Base-by-base conservation (phyloP, 2,113 vertebrate species). In the Tauraco erythrolophus region DNA sequence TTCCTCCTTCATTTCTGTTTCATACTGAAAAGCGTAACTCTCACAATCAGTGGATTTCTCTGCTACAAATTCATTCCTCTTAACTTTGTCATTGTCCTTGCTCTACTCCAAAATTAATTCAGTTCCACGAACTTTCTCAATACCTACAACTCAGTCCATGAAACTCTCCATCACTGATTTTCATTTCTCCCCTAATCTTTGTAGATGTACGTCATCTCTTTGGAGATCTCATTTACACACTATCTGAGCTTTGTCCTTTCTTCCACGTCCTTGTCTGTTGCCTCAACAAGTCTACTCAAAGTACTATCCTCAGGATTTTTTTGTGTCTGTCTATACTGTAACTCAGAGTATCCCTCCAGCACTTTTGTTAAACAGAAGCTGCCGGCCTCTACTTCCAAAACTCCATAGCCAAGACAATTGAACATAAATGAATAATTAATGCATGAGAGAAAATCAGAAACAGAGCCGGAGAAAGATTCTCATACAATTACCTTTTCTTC, bases 381-480 rank as follows among this genome's bases (percentile, higher is more conserved):
- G 39, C 30, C 1, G 5, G 57, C 37, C 81, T 61, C 22, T 82
- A 41, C n/a, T 79, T 87, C 57, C 50, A 68, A 89, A 88, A 85
- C 17, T 5, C 54, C 19, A 69, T 41, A 69, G 69, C 50, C 39
- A 72, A 80, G 35, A 90, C 62, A 90, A 75, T 0, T 50, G 50
- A 92, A 92, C 19, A 56, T 28, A 77, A 69, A 86, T 62, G 17
- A 95, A 85, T 81, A 91, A 94, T 81, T 74, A 89, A 92, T 43
- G 4, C 12, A 22, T 19, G 18, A 84, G 15, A 84, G 31, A 68
- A 84, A 92, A 91, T 88, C 7, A 35, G 46, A 94, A 86, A 86
- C 41, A 80, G 31, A 68, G 15, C 19, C 46, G 41, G 14, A 90
- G 27, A 66, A 88, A 88, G 80, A 72, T 19, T 74, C 10, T 68